These are phyloP conservation scores for Latrodectus hesperus DNA, from an alignment of 2,888 invertebrate species.

Conservation along the genomic window DNA sequence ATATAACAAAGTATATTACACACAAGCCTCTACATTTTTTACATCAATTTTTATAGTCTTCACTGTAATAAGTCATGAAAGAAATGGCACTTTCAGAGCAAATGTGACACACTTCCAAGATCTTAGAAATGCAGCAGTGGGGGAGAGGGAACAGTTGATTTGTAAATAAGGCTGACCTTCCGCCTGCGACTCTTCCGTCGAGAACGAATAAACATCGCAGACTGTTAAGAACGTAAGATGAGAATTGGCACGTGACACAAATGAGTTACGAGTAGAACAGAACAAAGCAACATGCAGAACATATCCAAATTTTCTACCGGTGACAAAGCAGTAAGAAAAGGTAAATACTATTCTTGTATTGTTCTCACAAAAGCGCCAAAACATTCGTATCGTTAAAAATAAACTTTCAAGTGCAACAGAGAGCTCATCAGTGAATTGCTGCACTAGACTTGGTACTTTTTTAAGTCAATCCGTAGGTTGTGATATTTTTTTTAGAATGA, in stretches of 20 bases:
- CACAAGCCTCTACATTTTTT: too few relatives aligned
- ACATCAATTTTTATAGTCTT: too few relatives aligned
- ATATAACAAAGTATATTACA: too few relatives aligned
- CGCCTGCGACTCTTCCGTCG: constrained; percentile 21
- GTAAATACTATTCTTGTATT: constrained; percentile 57
- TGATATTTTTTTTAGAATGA: too few relatives aligned
- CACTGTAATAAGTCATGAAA: too few relatives aligned
- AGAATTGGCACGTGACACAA: constrained; percentile 48
- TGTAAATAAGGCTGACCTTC: constrained; percentile 47
- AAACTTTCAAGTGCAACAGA: constrained; percentile 24
- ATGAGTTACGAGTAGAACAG: constrained; percentile 25
- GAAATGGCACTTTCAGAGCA: too few relatives aligned
- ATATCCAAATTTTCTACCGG: constrained; percentile 32
- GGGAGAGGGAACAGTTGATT: not conserved
- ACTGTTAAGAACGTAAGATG: constrained; percentile 33
- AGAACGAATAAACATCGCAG: constrained; percentile 3
- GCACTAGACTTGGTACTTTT: too few relatives aligned
- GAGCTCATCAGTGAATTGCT: constrained; percentile 21
- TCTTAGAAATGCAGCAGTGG: not conserved
- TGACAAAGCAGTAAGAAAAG: constrained; percentile 42
- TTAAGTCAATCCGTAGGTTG: too few relatives aligned
- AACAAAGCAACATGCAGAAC: constrained; percentile 11
- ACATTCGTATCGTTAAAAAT: constrained; percentile 44
- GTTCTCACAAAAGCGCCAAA: constrained; percentile 37
- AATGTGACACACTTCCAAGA: too few relatives aligned